These are phyloP conservation scores for Maniola hyperantus DNA, from an alignment of 2,888 invertebrate species.

Conservation along the genomic window DNA sequence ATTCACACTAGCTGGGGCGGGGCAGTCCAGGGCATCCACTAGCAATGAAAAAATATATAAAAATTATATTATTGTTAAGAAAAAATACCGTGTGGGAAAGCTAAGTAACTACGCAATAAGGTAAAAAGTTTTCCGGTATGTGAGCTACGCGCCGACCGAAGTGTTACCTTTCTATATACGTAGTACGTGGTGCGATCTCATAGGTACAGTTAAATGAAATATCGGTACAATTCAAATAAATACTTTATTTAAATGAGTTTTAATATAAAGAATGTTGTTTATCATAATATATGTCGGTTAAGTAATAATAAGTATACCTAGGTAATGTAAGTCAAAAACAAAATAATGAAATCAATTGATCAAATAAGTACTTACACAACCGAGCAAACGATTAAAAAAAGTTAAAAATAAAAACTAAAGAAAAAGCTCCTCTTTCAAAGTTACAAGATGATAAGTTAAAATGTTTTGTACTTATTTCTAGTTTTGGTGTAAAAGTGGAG, in stretches of 20 bases:
- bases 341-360: slow-evolving; percentile 66
- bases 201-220: slow-evolving; percentile 69
- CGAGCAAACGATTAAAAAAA: slow-evolving; percentile 65
- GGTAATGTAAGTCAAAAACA: slow-evolving; percentile 64
- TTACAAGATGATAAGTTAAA: slow-evolving; percentile 47
- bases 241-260: slow-evolving; percentile 78
- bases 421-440: slow-evolving; percentile 47
- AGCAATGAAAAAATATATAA: slow-evolving; percentile 67
- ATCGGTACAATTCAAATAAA: slow-evolving; percentile 71
- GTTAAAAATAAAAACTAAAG: slow-evolving; percentile 50
- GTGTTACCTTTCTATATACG: neutral
- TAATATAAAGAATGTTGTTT: slow-evolving; percentile 66
- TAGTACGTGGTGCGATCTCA: slow-evolving; percentile 43
- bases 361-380: slow-evolving; percentile 84
- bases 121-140: slow-evolving; percentile 71
- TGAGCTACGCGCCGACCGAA: slow-evolving; percentile 67
- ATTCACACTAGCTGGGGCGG: slow-evolving; percentile 77
- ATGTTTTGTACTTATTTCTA: slow-evolving; percentile 57
- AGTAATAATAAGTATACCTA: slow-evolving; percentile 66
- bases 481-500: slow-evolving; percentile 75
- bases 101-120: slow-evolving; percentile 62
- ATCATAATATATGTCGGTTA: slow-evolving; percentile 67
- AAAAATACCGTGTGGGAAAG: slow-evolving; percentile 66
- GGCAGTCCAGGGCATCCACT: slow-evolving; percentile 77
- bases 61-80: slow-evolving; percentile 57